phyloP scores from a whole-genome alignment of 92 coral and sea anemone species.

The Galaxea fascicularis region DNA sequence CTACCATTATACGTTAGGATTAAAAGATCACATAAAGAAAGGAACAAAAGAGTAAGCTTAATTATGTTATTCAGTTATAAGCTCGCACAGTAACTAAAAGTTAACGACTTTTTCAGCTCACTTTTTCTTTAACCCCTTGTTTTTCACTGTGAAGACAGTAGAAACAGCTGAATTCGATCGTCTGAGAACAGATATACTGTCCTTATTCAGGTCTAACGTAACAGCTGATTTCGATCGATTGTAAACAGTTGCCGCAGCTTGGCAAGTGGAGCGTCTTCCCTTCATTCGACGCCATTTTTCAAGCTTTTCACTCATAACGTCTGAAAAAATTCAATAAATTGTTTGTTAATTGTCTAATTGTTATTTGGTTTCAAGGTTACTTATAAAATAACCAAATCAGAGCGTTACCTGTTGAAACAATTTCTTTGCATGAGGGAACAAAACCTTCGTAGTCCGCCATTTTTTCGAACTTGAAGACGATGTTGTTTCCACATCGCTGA shows the following conservation, averaged over 20 bases:
- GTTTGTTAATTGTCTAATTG: no score
- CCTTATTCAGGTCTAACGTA: neutral
- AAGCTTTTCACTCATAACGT: conserved; percentile 54
- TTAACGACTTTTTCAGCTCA: neutral
- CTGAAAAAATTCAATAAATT: neutral
- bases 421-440: neutral
- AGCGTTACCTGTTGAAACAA: conserved; percentile 27
- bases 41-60: no score
- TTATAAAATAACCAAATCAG: neutral
- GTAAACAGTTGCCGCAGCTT: conserved; percentile 8
- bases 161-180: neutral
- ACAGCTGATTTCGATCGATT: conserved; percentile 48
- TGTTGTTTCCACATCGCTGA: neutral
- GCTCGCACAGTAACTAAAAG: no score
- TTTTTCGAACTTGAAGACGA: conserved; percentile 62
- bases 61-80: no score
- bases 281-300: conserved; percentile 67
- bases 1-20: no score
- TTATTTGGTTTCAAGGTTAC: neutral
- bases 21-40: no score
- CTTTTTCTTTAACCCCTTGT: conserved; percentile 17
- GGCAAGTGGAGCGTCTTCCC: conserved; percentile 31
- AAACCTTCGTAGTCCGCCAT: conserved; percentile 26
- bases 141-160: neutral
- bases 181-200: neutral